Base-by-base conservation (phyloP, 2,113 vertebrate species). In the rabbit (Oryctolagus cuniculus) region DNA sequence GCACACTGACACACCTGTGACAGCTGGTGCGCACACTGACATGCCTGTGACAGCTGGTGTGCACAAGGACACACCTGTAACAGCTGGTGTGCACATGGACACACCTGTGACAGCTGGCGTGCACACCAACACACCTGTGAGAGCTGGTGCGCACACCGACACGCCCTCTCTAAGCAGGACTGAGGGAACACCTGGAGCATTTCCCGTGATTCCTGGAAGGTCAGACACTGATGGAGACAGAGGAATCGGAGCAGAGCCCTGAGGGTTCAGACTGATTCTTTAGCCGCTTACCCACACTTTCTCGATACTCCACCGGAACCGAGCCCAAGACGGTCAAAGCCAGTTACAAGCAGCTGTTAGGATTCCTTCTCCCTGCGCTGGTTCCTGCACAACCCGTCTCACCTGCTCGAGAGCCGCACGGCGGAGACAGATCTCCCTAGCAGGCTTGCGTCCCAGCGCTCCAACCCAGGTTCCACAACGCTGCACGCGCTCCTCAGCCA, bases 171-270 rank as follows among this genome's bases (percentile, higher is more conserved):
- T 27, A 13, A 51, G 36, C 21, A 36, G 31, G 16, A 83, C 38
- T 94, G n/a, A 36, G 92, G 58, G 80, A 94, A 75, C 27, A 73
- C 19, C 29, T 67, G 53, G 80, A 89, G 53, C 86, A 86, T 78
- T 58, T 69, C 3, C 58, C 24, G 17, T 24, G 11, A 27, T 69
- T 36, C 58, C 10, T 36, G 29, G n/a, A 78, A 63, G n/a, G 6
- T 25, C 25, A 27, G 72, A 81, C 34, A 95, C 27, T 31, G 58
- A 81, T 12, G 10, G 83, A 83, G 11, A 36, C 10, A n/a, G 82
- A 94, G 5, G 55, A 51, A 44, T 3, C 34, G 67, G 19, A 63
- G 16, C 24, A 13, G 6, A 93, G 36, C 12, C 5, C 2, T 25
- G 3, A 55, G 44, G 58, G 21, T 38, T 64, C 29, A 22, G 11